Conservation (phyloP, 2,797 vertebrate genomes). For the Loriculus beryllinus region DNA sequence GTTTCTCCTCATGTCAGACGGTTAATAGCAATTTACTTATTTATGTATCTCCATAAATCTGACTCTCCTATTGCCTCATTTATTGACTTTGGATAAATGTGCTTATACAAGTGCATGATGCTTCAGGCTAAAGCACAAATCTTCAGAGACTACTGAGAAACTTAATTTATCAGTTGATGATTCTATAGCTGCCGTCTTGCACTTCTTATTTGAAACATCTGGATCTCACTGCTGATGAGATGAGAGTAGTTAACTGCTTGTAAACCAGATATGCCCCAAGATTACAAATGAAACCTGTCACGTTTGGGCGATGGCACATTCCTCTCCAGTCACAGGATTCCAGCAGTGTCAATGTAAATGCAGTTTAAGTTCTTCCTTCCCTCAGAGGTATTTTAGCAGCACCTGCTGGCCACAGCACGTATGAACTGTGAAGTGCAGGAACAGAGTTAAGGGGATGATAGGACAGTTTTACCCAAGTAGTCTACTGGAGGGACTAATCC, state of each 20-base stretch:
- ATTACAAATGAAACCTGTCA: not conserved
- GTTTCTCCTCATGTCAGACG: not conserved
- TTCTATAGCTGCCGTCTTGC: not conserved
- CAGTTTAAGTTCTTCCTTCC: not conserved
- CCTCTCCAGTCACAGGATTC: not conserved
- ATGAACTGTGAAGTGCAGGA: not conserved
- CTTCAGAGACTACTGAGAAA: not conserved
- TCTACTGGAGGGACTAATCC: not conserved
- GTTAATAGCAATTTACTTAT: not conserved
- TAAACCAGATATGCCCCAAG: not conserved
- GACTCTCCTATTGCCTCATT: not conserved
- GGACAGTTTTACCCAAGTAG: not conserved
- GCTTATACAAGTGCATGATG: not conserved
- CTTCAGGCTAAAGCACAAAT: not conserved
- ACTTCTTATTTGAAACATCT: not conserved
- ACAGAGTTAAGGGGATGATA: not conserved
- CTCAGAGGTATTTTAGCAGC: not conserved
- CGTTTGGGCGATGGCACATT: accelerated
- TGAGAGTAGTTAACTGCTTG: not conserved
- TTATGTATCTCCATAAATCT: not conserved
- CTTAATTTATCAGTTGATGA: not conserved
- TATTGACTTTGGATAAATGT: not conserved
- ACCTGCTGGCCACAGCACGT: not conserved
- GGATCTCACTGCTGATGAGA: not conserved
- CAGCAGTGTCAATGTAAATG: not conserved